phyloP scores from a whole-genome alignment of 2,888 invertebrate species.

The Himalopsyche anomala region DNA sequence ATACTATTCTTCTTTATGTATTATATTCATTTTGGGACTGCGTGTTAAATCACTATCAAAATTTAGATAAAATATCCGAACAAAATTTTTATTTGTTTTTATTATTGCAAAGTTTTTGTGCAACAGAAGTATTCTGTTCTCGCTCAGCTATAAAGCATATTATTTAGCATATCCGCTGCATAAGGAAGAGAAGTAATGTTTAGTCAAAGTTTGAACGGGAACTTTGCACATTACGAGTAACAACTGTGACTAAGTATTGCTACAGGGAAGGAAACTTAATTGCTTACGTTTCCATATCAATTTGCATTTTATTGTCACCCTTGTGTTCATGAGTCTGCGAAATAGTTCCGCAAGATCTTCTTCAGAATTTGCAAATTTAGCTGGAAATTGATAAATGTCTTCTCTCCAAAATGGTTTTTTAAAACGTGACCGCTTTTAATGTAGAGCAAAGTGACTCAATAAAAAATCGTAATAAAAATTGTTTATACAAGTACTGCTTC shows the following conservation, averaged over 20 bases:
- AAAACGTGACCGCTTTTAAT: too few species aligned
- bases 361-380: not conserved
- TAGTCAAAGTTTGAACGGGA: constrained; percentile 15
- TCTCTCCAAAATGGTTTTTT: too few species aligned
- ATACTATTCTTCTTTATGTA: too few species aligned
- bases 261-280: constrained; percentile 31
- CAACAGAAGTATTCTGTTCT: constrained; percentile 1
- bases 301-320: constrained; percentile 34
- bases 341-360: constrained; percentile 5
- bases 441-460: too few species aligned
- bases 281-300: constrained; percentile 34
- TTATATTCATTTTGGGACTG: too few species aligned
- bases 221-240: constrained; percentile 30
- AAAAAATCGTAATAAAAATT: too few species aligned
- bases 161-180: constrained; percentile 31
- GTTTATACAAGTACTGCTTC: too few species aligned
- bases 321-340: constrained; percentile 18
- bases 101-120: not conserved
- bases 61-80: not conserved
- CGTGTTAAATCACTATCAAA: too few species aligned
- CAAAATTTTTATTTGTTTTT: not conserved
- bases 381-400: not conserved
- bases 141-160: constrained; percentile 7
- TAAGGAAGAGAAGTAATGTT: constrained; percentile 24
- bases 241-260: constrained; percentile 34